Evolutionary conservation across 2,113 vertebrate genomes (phyloP).

Genomic region (Laticauda colubrina): DNA sequence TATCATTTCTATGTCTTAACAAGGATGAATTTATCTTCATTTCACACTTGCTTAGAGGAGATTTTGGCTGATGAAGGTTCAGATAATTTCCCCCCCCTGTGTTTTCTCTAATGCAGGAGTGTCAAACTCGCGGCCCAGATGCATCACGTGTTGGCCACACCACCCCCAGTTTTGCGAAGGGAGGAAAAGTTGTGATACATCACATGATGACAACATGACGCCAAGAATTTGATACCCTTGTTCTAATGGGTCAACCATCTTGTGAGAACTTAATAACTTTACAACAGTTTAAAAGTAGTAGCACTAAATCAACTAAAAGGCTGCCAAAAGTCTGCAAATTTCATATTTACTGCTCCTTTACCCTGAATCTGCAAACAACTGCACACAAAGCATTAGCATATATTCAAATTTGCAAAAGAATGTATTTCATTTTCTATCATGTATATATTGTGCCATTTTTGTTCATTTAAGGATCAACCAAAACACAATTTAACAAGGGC

Average conservation of each 20-base stretch:
- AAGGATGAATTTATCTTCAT: not conserved
- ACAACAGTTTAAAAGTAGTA: not conserved
- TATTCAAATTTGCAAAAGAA: not conserved
- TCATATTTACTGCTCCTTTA: not conserved
- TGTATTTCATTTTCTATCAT: not conserved
- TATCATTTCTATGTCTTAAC: not conserved
- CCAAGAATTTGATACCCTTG: no score
- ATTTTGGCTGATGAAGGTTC: not conserved
- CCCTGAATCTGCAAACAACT: not conserved
- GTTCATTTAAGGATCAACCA: not conserved
- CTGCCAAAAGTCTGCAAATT: not conserved
- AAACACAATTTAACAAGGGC: not conserved
- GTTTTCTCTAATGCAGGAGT: not conserved
- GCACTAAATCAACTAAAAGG: not conserved
- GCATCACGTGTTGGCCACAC: no score
- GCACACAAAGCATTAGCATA: not conserved
- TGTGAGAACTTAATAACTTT: not conserved
- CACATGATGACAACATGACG: no score
- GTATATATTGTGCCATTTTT: not conserved
- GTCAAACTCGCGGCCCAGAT: no score
- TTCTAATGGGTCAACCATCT: not conserved
- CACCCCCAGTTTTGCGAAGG: no score
- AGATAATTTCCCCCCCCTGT: not conserved
- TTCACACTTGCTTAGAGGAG: not conserved
- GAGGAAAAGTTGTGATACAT: no score